Percentiles rank a stretch among this genome's conserved stretches.
Conservation (phyloP, 2,113 vertebrate genomes). For the Craseonycteris thonglongyai region DNA sequence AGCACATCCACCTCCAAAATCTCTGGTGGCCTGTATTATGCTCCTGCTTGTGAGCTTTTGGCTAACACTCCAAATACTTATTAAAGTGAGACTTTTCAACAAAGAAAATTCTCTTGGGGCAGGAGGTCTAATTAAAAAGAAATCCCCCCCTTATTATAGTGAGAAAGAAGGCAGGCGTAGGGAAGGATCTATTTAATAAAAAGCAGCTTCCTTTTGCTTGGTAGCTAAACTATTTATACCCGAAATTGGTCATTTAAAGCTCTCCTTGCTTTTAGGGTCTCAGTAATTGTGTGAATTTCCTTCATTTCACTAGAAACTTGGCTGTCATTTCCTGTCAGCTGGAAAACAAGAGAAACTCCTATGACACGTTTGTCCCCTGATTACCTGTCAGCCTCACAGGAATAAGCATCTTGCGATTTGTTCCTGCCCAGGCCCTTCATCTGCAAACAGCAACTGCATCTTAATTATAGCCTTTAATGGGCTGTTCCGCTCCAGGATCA, state of each 20-base stretch:
- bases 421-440: constrained; percentile 78
- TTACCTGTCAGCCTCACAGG: constrained; percentile 81
- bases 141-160: background rate
- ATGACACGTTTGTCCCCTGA: constrained; percentile 77
- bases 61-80: background rate
- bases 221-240: constrained; percentile 22
- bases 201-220: background rate
- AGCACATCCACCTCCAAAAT: accelerated
- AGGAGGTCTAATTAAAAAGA: background rate
- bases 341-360: constrained; percentile 73
- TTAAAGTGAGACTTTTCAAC: background rate
- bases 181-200: background rate
- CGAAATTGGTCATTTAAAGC: constrained; percentile 7
- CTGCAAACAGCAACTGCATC: constrained; percentile 78
- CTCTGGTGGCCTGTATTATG: background rate
- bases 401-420: constrained; percentile 79
- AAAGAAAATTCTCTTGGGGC: background rate
- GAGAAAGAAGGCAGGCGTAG: background rate
- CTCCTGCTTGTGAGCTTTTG: background rate
- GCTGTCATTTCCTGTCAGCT: constrained; percentile 64
- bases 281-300: constrained; percentile 3
- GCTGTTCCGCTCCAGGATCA: constrained; percentile 78
- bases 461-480: constrained; percentile 85
- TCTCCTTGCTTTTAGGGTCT: background rate
- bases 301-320: constrained; percentile 70